phyloP scores from a whole-genome alignment of 2,113 vertebrate species.

The Ictalurus punctatus region DNA sequence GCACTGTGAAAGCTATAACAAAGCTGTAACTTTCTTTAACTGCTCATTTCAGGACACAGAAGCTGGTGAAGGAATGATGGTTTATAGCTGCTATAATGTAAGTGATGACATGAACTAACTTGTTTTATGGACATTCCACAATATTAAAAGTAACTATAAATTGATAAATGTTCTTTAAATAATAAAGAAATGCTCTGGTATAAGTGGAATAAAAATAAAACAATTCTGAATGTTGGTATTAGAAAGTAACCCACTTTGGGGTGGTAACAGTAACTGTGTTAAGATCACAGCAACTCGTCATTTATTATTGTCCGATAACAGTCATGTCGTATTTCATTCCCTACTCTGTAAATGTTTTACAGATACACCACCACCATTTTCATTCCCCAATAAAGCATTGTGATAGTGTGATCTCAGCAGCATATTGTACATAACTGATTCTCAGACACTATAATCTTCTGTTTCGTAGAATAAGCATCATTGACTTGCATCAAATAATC shows the following conservation, averaged over 20 bases:
- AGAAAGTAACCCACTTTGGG: background rate
- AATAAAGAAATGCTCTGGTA: background rate
- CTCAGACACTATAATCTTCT: background rate
- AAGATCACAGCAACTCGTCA: background rate
- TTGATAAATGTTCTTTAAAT: background rate
- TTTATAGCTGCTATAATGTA: background rate
- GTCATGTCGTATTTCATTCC: background rate
- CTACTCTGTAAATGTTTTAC: background rate
- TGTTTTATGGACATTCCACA: background rate
- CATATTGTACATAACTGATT: background rate
- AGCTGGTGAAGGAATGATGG: background rate
- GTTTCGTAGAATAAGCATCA: background rate
- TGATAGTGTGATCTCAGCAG: background rate
- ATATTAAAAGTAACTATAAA: background rate
- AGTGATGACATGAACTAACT: background rate
- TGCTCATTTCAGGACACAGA: background rate
- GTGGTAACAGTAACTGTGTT: background rate
- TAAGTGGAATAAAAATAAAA: background rate
- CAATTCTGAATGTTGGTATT: background rate
- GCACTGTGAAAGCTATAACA: background rate
- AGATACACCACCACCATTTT: conserved; percentile 1
- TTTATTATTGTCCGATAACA: background rate
- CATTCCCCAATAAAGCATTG: background rate
- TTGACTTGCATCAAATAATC: background rate
- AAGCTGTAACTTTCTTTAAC: background rate